Evolutionary conservation across 2,888 invertebrate genomes (phyloP).

Genomic region (Drosophila prostipennis): DNA sequence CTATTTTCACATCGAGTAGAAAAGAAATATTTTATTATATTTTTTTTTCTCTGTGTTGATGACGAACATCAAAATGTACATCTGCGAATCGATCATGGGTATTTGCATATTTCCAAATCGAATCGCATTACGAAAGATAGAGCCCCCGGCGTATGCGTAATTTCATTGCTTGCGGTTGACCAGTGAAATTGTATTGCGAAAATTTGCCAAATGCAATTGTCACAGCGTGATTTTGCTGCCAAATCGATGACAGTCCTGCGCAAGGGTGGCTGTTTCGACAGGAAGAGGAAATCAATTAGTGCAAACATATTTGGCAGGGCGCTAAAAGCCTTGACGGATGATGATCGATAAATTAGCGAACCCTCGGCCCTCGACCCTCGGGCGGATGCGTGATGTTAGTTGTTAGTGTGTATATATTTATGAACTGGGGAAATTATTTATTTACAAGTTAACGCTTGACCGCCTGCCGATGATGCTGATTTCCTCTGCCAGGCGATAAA

Average conservation of each 20-base stretch:
- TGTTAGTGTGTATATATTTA: constrained; percentile 23
- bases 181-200: constrained; percentile 40
- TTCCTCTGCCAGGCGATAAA: constrained; percentile 41
- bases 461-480: constrained; percentile 28
- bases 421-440: constrained; percentile 43
- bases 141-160: constrained; percentile 58
- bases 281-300: constrained; percentile 68
- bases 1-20: background rate
- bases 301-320: constrained; percentile 56
- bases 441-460: constrained; percentile 46
- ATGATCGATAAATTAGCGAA: constrained; percentile 62
- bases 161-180: constrained; percentile 50
- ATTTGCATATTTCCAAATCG: constrained; percentile 27
- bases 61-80: background rate
- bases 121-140: constrained; percentile 35
- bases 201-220: constrained; percentile 69
- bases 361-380: background rate
- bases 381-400: constrained; percentile 14
- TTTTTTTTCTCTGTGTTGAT: background rate
- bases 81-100: constrained; percentile 31
- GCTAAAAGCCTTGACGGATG: constrained; percentile 55
- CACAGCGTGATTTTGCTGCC: constrained; percentile 39
- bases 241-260: constrained; percentile 28
- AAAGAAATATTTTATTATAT: background rate
- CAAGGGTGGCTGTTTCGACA: background rate